These are phyloP conservation scores for Poecilia latipinna DNA, from an alignment of 2,113 vertebrate species.

Conservation along the genomic window DNA sequence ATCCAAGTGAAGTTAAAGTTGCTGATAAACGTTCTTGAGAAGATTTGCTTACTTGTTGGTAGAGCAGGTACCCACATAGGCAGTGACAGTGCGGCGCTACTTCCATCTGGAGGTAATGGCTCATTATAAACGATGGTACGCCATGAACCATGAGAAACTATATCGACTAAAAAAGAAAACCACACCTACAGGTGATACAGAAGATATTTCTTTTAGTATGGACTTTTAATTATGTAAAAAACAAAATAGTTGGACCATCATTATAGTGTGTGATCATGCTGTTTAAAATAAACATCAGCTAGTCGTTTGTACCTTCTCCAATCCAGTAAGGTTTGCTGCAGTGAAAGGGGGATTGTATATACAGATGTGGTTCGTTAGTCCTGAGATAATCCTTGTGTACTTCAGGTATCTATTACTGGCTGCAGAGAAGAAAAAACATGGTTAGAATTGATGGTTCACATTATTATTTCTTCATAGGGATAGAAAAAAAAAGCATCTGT, in stretches of 20 bases:
- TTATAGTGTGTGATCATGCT: neutral
- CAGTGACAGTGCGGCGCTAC: fast-evolving
- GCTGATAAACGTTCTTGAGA: neutral
- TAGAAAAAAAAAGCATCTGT: neutral
- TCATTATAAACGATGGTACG: neutral
- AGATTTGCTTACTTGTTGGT: neutral
- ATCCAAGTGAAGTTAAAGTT: neutral
- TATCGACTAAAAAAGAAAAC: conserved; percentile 53
- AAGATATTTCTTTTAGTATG: neutral
- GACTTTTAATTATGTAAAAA: neutral
- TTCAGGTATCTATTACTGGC: conserved; percentile 44
- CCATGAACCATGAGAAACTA: fast-evolving
- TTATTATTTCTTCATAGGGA: neutral
- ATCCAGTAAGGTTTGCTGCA: neutral
- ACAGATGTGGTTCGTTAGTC: fast-evolving
- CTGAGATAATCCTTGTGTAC: fast-evolving
- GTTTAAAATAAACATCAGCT: neutral
- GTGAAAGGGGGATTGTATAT: conserved; percentile 46
- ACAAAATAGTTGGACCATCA: too few species aligned
- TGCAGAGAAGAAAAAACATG: conserved; percentile 33
- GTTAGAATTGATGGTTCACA: neutral
- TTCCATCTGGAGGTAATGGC: neutral
- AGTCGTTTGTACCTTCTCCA: conserved; percentile 41
- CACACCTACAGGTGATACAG: conserved; percentile 68
- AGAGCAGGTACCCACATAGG: fast-evolving